Evolutionary conservation across 37 sponge, comb jelly and placozoan genomes (phyloP), one percentile per base, ranked within the genome.

Genomic region (Chondrosia reniformis): DNA sequence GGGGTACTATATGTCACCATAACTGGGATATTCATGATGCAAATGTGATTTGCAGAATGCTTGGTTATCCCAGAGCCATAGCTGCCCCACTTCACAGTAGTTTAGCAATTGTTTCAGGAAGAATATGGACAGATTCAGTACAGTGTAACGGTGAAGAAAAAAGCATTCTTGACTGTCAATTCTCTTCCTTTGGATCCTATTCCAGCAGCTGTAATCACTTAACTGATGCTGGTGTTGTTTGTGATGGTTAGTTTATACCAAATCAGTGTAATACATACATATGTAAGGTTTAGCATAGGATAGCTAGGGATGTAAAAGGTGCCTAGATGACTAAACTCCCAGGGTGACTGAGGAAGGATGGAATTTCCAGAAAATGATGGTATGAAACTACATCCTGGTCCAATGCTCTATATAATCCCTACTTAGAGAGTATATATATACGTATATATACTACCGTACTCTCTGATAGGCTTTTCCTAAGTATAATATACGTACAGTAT

Each of bases 21-120:
- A 17, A 36, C 22, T 34, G 72, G 72, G 72, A 69, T 25, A 39
- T 40, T 13, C 72, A 24, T 15, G 72, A 69, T 40, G 72, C 72
- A 39, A 13, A 39, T 69, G 72, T 69, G 15, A 44, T 39, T 21
- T 69, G 72, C 43, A 36, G 72, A 17, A 41, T 25, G 41, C 43
- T 69, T 19, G 72, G 72, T 43, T 69, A 69, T 40, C 25, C 5
- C 15, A 69, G 19, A 34, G 72, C 42, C 15, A 21, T 69, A 6
- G 43, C 36, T 40, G 15, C 43, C 15, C n/a, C 41, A 25, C 1
- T 12, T 2, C 32, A 69, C 2, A 39, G 39, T 13, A 69, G 24
- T 34, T 69, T 69, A 22, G 41, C 25, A 40, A 10, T 3, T 3
- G 72, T 41, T n/a, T 43, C 44, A 25, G 72, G 72, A 21, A 13